Percentiles rank a stretch among this genome's conserved stretches.
These are phyloP conservation scores for Sebastes fasciatus DNA, from an alignment of 2,113 vertebrate species.

Conservation along the genomic window DNA sequence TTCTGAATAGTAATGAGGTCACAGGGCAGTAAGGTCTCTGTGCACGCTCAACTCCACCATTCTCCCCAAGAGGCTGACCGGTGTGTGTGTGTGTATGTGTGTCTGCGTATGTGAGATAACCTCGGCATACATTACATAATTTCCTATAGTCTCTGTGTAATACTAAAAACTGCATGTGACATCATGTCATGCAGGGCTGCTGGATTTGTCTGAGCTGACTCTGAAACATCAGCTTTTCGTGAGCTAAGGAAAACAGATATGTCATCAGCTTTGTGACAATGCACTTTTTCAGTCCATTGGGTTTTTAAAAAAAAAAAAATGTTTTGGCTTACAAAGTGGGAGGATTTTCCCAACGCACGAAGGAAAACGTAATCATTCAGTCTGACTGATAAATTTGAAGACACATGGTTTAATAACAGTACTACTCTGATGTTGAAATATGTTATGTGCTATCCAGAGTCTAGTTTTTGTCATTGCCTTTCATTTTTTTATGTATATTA, in stretches of 20 bases:
- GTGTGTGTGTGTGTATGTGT: slow-evolving; percentile 24
- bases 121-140: slow-evolving; percentile 43
- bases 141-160: slow-evolving; percentile 20
- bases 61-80: slow-evolving; percentile 44
- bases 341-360: background rate
- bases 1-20: slow-evolving; percentile 82
- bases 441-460: too few relatives aligned
- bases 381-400: background rate
- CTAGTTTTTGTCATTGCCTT: background rate
- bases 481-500: background rate
- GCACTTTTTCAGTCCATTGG: background rate
- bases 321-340: background rate
- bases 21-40: slow-evolving; percentile 59
- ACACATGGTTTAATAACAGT: background rate
- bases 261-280: background rate
- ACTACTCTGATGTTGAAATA: background rate
- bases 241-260: background rate
- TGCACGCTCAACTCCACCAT: slow-evolving; percentile 52
- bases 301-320: background rate
- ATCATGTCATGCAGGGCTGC: background rate
- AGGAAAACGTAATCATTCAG: background rate
- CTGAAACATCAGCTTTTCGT: background rate
- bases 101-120: slow-evolving; percentile 40
- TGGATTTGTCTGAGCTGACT: background rate
- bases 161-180: slow-evolving; percentile 12